Conservation (phyloP, 2,888 invertebrate genomes). For the Chaetogeoica ovagalla region DNA sequence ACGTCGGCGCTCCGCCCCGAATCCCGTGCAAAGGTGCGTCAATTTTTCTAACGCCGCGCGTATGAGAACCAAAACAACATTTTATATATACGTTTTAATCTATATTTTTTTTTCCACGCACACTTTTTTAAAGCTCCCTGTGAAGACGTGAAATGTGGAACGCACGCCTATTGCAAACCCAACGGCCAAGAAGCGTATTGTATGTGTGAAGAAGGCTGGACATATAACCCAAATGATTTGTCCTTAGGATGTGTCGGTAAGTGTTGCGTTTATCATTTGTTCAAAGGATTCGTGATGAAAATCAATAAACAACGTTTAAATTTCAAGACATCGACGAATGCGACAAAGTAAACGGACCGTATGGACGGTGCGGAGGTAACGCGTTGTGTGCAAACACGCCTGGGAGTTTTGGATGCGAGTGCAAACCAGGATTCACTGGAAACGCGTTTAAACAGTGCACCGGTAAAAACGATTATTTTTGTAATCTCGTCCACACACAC, state of each 20-base stretch:
- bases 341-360: slow-evolving; percentile 74
- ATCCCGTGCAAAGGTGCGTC: slow-evolving; percentile 71
- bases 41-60: slow-evolving; percentile 63
- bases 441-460: slow-evolving; percentile 79
- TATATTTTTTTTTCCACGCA: neutral
- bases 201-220: slow-evolving; percentile 91
- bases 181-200: slow-evolving; percentile 88
- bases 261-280: slow-evolving; percentile 46
- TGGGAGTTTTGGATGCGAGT: slow-evolving; percentile 79
- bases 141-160: slow-evolving; percentile 85
- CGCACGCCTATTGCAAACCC: slow-evolving; percentile 85
- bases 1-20: slow-evolving; percentile 79
- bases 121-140: slow-evolving; percentile 77
- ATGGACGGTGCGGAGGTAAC: slow-evolving; percentile 81
- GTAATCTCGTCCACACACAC: neutral
- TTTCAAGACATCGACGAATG: slow-evolving; percentile 85
- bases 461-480: slow-evolving; percentile 59
- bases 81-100: neutral
- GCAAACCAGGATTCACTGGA: slow-evolving; percentile 82
- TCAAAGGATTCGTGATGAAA: neutral
- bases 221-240: slow-evolving; percentile 85
- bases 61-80: too few relatives aligned
- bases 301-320: slow-evolving; percentile 34
- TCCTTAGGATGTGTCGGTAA: slow-evolving; percentile 81
- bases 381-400: slow-evolving; percentile 79